These are phyloP conservation scores for Pandemis heparana DNA, from an alignment of 2,888 invertebrate species.

Conservation along the genomic window DNA sequence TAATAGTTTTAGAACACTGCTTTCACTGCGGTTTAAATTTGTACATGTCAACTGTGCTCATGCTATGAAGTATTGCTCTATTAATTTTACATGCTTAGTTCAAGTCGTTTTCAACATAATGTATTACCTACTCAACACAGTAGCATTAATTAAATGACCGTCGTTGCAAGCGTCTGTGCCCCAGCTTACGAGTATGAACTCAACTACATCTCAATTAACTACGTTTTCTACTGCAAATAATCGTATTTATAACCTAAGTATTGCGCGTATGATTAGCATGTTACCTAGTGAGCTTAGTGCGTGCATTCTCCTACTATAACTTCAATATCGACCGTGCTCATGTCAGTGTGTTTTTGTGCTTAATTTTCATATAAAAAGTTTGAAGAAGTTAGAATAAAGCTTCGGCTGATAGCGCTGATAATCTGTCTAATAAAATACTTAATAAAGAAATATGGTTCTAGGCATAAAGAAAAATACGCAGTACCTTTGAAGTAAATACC, in stretches of 20 bases:
- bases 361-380: slow-evolving; percentile 47
- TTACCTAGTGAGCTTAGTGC: slow-evolving; percentile 47
- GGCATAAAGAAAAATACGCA: slow-evolving; percentile 47
- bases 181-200: slow-evolving; percentile 14
- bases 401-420: slow-evolving; percentile 21
- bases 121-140: slow-evolving; percentile 3
- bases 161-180: slow-evolving; percentile 23
- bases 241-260: slow-evolving; percentile 7
- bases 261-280: slow-evolving; percentile 13
- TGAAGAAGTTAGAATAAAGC: slow-evolving; percentile 18
- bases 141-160: slow-evolving; percentile 7
- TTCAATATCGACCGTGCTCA: slow-evolving; percentile 48
- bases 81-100: slow-evolving; percentile 28
- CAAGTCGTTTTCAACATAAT: slow-evolving; percentile 14
- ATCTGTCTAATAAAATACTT: slow-evolving; percentile 27
- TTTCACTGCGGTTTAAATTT: slow-evolving; percentile 45
- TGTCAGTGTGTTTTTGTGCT: slow-evolving; percentile 31
- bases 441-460: slow-evolving; percentile 43
- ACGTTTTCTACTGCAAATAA: slow-evolving; percentile 25
- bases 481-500: slow-evolving; percentile 35
- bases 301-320: slow-evolving; percentile 57
- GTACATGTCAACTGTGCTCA: slow-evolving; percentile 37
- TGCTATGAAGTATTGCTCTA: slow-evolving; percentile 31
- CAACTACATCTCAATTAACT: slow-evolving; percentile 32
- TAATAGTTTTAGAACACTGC: not conserved